Conservation (phyloP, 2,888 invertebrate genomes). For the Synanthedon formicaeformis region DNA sequence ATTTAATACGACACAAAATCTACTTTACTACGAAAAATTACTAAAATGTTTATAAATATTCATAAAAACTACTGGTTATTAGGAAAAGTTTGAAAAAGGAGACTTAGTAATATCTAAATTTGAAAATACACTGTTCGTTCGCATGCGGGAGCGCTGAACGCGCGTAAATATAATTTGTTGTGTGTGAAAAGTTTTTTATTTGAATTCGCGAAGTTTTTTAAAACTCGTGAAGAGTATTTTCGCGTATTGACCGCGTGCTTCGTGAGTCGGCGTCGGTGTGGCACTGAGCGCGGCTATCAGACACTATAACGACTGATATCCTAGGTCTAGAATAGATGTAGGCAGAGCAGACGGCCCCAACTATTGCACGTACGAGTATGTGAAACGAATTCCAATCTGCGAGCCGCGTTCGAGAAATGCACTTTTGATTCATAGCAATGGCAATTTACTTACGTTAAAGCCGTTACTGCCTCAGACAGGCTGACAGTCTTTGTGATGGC, state of each 20-base stretch:
- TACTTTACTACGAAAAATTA: constrained; percentile 1
- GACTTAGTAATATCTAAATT: constrained; percentile 1
- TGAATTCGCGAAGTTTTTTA: not conserved
- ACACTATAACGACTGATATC: constrained; percentile 42
- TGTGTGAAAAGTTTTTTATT: too few relatives aligned
- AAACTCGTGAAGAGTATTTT: constrained; percentile 5
- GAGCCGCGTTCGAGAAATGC: constrained; percentile 1
- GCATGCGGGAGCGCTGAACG: too few relatives aligned
- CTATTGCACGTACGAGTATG: constrained; percentile 13
- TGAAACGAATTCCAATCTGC: constrained; percentile 1
- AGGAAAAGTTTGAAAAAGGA: constrained; percentile 1
- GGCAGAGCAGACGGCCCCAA: constrained; percentile 20
- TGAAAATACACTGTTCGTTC: not conserved
- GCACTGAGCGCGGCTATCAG: constrained; percentile 54
- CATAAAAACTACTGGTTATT: not conserved
- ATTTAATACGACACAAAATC: constrained; percentile 1
- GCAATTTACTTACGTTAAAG: too few relatives aligned
- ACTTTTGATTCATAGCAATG: too few relatives aligned
- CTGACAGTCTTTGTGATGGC: too few relatives aligned
- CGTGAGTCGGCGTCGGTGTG: constrained; percentile 37
- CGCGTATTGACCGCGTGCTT: constrained; percentile 35
- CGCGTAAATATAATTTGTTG: not conserved
- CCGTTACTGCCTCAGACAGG: too few relatives aligned
- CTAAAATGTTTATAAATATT: not conserved
- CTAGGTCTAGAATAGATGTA: constrained; percentile 53